Base-by-base conservation (phyloP, 92 coral and sea anemone species). In the Zoanthus sociatus region DNA sequence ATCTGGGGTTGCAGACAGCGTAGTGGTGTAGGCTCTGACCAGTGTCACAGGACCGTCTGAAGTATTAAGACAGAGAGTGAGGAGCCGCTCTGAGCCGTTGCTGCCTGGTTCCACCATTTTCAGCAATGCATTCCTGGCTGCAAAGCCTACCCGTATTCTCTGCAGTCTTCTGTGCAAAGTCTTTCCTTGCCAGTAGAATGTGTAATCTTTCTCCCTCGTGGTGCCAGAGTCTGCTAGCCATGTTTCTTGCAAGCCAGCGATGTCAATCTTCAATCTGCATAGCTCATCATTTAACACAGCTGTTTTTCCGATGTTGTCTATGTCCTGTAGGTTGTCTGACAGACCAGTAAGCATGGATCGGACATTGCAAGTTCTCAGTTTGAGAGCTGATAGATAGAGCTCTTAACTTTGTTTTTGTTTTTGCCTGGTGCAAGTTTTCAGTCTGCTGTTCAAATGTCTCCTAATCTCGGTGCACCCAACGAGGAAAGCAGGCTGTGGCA, bases 391-490 rank as follows among this genome's bases (percentile, higher is more conserved):
- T 26, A n/a, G n/a, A n/a, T n/a, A n/a, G n/a, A n/a, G n/a, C 26
- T 26, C 26, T 26, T 26, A 26, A 26, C 26, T 26, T 26, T 26
- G 26, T 26, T 26, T 26, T 26, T 26, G 26, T 26, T 76, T 4
- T 71, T 71, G 82, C 73, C 68, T 72, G 75, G 87, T 79, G 83
- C 74, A 46, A 21, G 53, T 13, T 56, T 56, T 90, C 32, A 30
- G 83, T 67, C 78, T 48, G 63, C 82, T n/a, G 50, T 64, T 37
- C 30, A 71, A 9, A n/a, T 73, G 68, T 1, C 9, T 58, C 48
- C 81, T 74, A 53, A 45, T 73, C 91, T 51, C 89, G 78, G 55
- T 7, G 88, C 91, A 88, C 91, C 89, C 89, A 91, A n/a, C 76
- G 82, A 60, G 18, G 91, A 18, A 83, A 63, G 83, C 87, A 83